Conservation (phyloP, 2,797 vertebrate genomes). For the Melanotaenia pygmaea region DNA sequence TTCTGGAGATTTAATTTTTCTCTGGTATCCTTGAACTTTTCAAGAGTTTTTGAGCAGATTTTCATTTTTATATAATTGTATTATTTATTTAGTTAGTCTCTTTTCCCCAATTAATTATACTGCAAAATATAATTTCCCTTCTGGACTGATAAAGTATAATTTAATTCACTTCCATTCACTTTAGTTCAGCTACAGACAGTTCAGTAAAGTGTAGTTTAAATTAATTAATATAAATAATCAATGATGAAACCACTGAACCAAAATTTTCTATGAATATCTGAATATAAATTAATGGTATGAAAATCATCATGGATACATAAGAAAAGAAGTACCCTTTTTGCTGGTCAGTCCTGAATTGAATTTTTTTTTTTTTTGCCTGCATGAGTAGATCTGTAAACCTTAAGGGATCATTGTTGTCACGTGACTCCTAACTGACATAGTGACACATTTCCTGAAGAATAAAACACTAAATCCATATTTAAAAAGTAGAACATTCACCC, state of each 20-base stretch:
- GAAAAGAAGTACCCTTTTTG: neutral
- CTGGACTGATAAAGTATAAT: neutral
- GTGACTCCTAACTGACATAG: slow-evolving; percentile 7
- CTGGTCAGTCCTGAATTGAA: neutral
- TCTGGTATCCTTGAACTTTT: neutral
- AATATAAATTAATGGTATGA: neutral
- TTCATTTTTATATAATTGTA: neutral
- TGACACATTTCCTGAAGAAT: neutral
- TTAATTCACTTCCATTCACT: neutral
- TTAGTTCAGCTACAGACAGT: neutral
- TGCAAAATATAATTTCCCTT: neutral
- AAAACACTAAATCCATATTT: neutral
- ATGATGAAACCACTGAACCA: neutral
- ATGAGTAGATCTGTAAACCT: neutral
- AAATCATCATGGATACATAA: neutral
- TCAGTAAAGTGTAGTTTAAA: neutral
- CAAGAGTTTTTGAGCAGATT: neutral
- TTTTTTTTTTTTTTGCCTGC: neutral
- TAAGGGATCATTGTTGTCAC: neutral
- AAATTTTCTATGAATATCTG: neutral
- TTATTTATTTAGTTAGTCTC: neutral
- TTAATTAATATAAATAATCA: neutral
- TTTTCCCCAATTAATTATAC: neutral
- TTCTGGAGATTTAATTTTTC: neutral
- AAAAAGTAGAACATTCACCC: slow-evolving; percentile 8